Evolutionary conservation across 2,888 invertebrate genomes (phyloP), one percentile per base, ranked within the genome.

Genomic region (Macrosoma leucophasiata): DNA sequence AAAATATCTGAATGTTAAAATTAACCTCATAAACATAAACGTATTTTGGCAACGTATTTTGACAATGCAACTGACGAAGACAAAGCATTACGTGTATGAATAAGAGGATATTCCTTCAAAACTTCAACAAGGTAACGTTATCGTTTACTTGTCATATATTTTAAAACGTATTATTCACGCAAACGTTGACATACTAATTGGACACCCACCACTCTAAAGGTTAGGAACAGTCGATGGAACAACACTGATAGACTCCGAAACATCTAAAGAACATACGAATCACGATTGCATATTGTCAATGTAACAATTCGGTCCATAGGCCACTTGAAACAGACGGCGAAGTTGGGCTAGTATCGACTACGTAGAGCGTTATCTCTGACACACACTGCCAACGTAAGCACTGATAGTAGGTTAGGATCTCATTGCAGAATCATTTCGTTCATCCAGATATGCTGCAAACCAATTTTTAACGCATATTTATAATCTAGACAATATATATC

Each of bases 271-370:
- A 79, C 74, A 62, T 63, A 55, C 56, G 53, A 68, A 76, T 75
- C 77, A 77, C 76, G 60, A 39, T 48, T 56, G 53, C 48, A 66
- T 76, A 77, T 77, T 76, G 76, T 76, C 76, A 68, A 58, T 66
- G 65, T 68, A 62, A 52, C 47, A 39, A 50, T 55, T 56, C 55
- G 48, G 52, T 48, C 34, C 54, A 50, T 54, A 58, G 49, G 52
- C 41, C 53, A 62, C 26, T 27, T 33, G 13, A n/a, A n/a, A n/a
- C n/a, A n/a, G n/a, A n/a, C n/a, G n/a, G n/a, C n/a, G n/a, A n/a
- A n/a, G n/a, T n/a, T n/a, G n/a, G n/a, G n/a, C n/a, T n/a, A n/a
- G n/a, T n/a, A n/a, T n/a, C n/a, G n/a, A n/a, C n/a, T n/a, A n/a
- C n/a, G n/a, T n/a, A n/a, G n/a, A n/a, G n/a, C n/a, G n/a, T n/a